A percentile compares a stretch with the other conserved stretches of the same genome.
phyloP scores from a whole-genome alignment of 2,797 vertebrate species.

The Catostomus latipinnis region DNA sequence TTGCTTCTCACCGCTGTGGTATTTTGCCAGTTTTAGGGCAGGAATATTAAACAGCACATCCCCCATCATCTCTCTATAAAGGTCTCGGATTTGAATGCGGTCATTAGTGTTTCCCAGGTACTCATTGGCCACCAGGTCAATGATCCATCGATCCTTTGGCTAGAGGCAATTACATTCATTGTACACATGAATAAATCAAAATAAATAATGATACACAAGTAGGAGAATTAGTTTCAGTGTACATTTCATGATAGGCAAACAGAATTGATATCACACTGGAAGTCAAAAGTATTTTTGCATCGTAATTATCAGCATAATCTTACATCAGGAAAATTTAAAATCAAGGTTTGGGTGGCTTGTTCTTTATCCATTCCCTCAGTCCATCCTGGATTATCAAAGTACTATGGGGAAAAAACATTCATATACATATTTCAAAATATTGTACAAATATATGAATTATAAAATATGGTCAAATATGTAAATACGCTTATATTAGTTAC shows the following conservation, averaged over 20 bases:
- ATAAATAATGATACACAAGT: no score
- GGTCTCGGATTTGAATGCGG: constrained; percentile 65
- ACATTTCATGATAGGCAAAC: background rate
- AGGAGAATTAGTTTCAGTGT: background rate
- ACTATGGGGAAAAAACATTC: constrained; percentile 52
- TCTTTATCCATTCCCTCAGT: constrained; percentile 72
- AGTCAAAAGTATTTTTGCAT: constrained; percentile 18
- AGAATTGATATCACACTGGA: background rate
- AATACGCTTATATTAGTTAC: background rate
- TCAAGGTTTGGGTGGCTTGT: constrained; percentile 2
- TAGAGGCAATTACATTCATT: constrained; percentile 36
- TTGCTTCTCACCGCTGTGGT: constrained; percentile 37
- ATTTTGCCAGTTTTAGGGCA: constrained; percentile 26
- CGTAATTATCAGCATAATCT: constrained; percentile 38
- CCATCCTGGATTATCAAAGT: constrained; percentile 68
- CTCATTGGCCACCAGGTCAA: constrained; percentile 63
- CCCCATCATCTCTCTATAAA: constrained; percentile 36
- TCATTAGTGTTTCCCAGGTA: constrained; percentile 73
- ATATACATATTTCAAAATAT: background rate
- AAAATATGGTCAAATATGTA: background rate
- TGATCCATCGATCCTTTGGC: constrained; percentile 49
- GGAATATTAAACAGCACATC: constrained; percentile 41
- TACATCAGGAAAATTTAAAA: constrained; percentile 60
- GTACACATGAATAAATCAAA: constrained; percentile 6
- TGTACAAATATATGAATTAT: no score